Evolutionary conservation across 2,888 invertebrate genomes (phyloP).

Genomic region (Diloba caeruleocephala): DNA sequence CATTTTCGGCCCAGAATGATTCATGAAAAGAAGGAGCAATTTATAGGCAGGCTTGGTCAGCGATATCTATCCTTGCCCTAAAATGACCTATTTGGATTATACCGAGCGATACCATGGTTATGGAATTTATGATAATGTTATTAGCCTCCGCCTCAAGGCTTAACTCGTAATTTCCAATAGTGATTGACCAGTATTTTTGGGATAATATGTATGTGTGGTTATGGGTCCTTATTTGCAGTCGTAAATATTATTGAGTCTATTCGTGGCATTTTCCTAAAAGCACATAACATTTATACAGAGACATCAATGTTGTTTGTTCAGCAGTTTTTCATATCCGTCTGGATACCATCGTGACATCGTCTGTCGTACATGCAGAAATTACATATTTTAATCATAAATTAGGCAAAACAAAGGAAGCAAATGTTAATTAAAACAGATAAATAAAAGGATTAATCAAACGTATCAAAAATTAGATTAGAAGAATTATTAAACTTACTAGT

Average conservation of each 20-base stretch:
- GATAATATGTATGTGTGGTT: conserved; percentile 15
- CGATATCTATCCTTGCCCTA: conserved; percentile 50
- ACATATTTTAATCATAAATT: too few relatives aligned
- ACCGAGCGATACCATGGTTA: conserved; percentile 38
- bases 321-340: too few relatives aligned
- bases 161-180: conserved; percentile 31
- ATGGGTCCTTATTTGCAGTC: background rate
- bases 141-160: conserved; percentile 14
- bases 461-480: too few relatives aligned
- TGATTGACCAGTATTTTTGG: conserved; percentile 50
- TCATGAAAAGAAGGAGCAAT: conserved; percentile 66
- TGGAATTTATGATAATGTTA: conserved; percentile 56
- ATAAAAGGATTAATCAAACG: conserved; percentile 27
- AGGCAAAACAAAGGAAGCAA: too few relatives aligned
- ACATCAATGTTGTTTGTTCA: background rate
- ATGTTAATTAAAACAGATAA: too few relatives aligned
- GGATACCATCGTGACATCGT: too few relatives aligned
- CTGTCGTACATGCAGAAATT: too few relatives aligned
- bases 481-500: too few relatives aligned
- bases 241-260: conserved; percentile 7
- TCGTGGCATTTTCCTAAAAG: background rate
- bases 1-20: conserved; percentile 62
- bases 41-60: conserved; percentile 66
- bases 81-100: conserved; percentile 61
- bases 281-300: background rate